Evolutionary conservation across 2,888 invertebrate species (phyloP).

Genomic region (Philhelius pedissequus): DNA sequence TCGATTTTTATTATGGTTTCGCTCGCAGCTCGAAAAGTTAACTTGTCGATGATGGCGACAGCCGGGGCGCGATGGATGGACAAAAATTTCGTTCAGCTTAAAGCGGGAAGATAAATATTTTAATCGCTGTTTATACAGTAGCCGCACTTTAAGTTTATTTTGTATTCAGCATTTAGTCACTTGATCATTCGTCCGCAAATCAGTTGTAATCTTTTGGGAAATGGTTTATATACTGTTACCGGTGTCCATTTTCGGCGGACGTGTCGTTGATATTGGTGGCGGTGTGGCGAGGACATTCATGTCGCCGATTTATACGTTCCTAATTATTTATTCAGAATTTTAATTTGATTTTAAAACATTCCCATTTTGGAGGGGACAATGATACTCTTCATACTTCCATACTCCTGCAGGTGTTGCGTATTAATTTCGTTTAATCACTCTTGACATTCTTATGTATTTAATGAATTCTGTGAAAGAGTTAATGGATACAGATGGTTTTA

Average conservation of each 20-base stretch:
- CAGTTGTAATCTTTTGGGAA: conserved; percentile 56
- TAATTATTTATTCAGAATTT: conserved; percentile 69
- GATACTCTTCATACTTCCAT: no score
- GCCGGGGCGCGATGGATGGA: not conserved
- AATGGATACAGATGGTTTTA: conserved; percentile 14
- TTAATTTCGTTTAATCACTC: conserved; percentile 17
- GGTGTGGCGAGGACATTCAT: conserved; percentile 54
- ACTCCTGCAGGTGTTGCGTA: conserved; percentile 12
- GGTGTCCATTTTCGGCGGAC: conserved; percentile 39
- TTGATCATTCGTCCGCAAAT: conserved; percentile 39
- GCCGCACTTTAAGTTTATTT: conserved; percentile 62
- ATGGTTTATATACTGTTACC: conserved; percentile 45
- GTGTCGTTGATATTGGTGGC: conserved; percentile 13
- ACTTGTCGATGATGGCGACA: not conserved
- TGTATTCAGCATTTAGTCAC: conserved; percentile 61
- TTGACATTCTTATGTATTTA: conserved; percentile 24
- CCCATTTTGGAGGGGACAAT: conserved; percentile 23
- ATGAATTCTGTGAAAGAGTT: conserved; percentile 7
- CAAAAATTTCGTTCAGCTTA: not conserved
- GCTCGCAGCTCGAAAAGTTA: not conserved
- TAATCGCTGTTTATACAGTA: conserved; percentile 68
- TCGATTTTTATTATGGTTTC: conserved; percentile 65
- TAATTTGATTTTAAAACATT: conserved; percentile 68
- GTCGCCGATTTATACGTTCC: conserved; percentile 60
- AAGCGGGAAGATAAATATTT: conserved; percentile 57